phyloP scores from a whole-genome alignment of 2,888 invertebrate species.

The Imbricaverruca yamaguchii region DNA sequence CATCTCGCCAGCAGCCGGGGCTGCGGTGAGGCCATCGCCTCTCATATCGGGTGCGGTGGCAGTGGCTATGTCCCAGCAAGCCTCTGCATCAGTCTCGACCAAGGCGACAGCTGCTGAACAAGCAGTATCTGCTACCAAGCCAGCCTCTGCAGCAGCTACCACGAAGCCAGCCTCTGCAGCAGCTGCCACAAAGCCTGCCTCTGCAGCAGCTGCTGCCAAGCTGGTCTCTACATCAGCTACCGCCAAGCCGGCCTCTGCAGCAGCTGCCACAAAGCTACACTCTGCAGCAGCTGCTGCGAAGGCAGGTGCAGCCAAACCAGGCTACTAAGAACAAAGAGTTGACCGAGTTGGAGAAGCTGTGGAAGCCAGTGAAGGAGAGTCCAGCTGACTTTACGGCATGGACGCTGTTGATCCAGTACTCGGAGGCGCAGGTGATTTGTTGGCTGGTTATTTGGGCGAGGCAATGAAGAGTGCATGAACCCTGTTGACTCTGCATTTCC shows the following conservation, averaged over 20 bases:
- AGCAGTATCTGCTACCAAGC: too few species aligned
- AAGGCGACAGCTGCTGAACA: too few species aligned
- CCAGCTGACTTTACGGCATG: conserved; percentile 91
- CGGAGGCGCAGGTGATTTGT: conserved; percentile 51
- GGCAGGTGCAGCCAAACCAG: neutral
- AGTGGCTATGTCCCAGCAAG: too few species aligned
- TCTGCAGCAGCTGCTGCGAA: neutral
- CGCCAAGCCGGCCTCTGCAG: neutral
- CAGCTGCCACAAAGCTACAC: neutral
- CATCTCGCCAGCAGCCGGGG: too few species aligned
- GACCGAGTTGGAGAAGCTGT: conserved; percentile 73
- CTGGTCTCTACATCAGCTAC: neutral
- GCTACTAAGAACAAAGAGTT: neutral
- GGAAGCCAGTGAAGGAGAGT: conserved; percentile 92
- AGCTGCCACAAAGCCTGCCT: neutral
- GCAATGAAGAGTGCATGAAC: too few species aligned
- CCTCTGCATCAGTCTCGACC: too few species aligned
- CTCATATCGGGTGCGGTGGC: too few species aligned
- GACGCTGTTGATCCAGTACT: conserved; percentile 91
- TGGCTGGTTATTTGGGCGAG: neutral
- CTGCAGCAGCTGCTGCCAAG: neutral
- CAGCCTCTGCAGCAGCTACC: too few species aligned
- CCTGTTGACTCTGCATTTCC: too few species aligned
- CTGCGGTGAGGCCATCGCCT: too few species aligned
- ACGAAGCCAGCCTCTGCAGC: too few species aligned